Evolutionary conservation across 2,797 vertebrate genomes (phyloP).

Genomic region (Manis crassicaudata): DNA sequence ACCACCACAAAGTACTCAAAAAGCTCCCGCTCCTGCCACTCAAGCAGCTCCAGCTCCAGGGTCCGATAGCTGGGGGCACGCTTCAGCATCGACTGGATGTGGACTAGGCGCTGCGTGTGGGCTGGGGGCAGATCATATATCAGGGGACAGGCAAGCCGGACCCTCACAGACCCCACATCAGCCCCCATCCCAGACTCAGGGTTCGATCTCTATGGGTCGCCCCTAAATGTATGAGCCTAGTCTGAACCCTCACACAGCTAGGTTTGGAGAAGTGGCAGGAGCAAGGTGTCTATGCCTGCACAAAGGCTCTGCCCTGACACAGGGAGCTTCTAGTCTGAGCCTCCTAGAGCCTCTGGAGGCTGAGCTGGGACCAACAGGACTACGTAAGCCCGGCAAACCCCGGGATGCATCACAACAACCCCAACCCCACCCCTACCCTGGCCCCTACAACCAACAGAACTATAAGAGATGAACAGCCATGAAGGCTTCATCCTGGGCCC

Average conservation of each 20-base stretch:
- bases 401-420: background rate
- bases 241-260: background rate
- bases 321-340: background rate
- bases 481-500: background rate
- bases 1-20: slow-evolving; percentile 99
- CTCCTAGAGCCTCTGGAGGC: background rate
- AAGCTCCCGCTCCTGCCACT: slow-evolving; percentile 99
- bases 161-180: background rate
- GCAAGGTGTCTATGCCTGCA: background rate
- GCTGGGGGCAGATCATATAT: slow-evolving; percentile 83
- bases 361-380: background rate
- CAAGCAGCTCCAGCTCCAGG: slow-evolving; percentile 96
- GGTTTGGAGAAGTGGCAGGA: background rate
- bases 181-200: background rate
- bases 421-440: background rate
- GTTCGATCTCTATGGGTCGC: background rate
- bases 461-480: background rate
- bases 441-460: background rate
- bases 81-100: slow-evolving; percentile 96
- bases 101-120: slow-evolving; percentile 96
- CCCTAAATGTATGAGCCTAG: background rate
- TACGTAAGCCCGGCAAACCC: background rate
- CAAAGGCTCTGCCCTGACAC: background rate
- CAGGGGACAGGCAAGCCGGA: background rate
- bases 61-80: slow-evolving; percentile 97